A percentile compares a stretch with the other conserved stretches of the same genome.
Evolutionary conservation across 2,113 vertebrate genomes (phyloP).

Genomic region (Phoenicopterus ruber): DNA sequence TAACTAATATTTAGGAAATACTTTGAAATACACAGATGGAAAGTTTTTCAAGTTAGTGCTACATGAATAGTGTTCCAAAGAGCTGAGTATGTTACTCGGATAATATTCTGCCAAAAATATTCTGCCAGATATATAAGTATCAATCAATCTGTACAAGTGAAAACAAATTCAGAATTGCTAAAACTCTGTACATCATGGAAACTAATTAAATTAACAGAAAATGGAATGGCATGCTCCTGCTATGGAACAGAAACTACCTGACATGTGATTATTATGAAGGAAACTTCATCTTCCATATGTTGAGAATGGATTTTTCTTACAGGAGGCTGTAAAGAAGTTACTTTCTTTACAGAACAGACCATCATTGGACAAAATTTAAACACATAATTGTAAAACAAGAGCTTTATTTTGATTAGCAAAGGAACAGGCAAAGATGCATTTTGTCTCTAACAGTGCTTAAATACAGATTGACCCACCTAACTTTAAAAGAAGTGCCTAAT

Average conservation of each 20-base stretch:
- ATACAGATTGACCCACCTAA: not conserved
- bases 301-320: not conserved
- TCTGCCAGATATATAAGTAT: not conserved
- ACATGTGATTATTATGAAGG: not conserved
- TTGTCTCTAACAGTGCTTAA: not conserved
- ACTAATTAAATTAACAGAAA: not conserved
- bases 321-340: not conserved
- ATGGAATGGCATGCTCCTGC: not conserved
- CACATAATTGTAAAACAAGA: not conserved
- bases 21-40: not conserved
- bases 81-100: not conserved
- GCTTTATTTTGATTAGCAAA: not conserved
- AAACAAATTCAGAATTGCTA: not conserved
- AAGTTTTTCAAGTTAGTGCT: not conserved
- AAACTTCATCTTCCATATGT: not conserved
- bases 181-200: not conserved
- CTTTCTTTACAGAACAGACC: not conserved
- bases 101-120: slow-evolving; percentile 12
- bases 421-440: not conserved
- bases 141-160: not conserved
- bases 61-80: not conserved
- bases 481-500: not conserved
- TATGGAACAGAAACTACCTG: not conserved
- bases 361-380: not conserved
- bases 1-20: not conserved